These are phyloP conservation scores for Syngnathus acus DNA, from an alignment of 2,797 vertebrate genomes.

Conservation along the genomic window DNA sequence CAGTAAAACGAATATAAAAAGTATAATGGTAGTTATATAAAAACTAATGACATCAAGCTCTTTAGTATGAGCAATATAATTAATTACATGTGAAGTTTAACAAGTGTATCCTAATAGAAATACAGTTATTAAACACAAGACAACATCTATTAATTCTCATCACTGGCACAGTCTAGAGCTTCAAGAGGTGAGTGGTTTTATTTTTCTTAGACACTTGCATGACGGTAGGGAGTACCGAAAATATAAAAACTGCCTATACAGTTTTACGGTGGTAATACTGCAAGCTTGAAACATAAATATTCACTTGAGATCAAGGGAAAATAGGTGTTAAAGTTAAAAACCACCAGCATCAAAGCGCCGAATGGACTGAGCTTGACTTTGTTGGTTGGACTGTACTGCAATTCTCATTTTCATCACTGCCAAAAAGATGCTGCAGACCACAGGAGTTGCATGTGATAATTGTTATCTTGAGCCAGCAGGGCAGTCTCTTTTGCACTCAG, in stretches of 20 bases:
- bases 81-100: neutral
- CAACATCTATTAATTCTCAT: neutral
- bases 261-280: neutral
- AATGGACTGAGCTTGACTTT: neutral
- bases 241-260: neutral
- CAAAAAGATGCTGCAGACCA: neutral
- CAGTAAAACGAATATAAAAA: no score
- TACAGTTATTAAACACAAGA: neutral
- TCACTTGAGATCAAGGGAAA: neutral
- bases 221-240: neutral
- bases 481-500: neutral
- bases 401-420: neutral
- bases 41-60: neutral
- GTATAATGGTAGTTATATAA: no score
- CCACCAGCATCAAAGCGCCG: neutral
- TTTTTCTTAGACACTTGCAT: neutral
- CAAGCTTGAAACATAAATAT: neutral
- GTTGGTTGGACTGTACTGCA: neutral
- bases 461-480: neutral
- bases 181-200: neutral
- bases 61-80: neutral
- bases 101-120: neutral
- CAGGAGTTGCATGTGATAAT: neutral
- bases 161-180: neutral
- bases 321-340: neutral